These are phyloP conservation scores for Macaria notata DNA, from an alignment of 2,888 invertebrate genomes.

Conservation along the genomic window DNA sequence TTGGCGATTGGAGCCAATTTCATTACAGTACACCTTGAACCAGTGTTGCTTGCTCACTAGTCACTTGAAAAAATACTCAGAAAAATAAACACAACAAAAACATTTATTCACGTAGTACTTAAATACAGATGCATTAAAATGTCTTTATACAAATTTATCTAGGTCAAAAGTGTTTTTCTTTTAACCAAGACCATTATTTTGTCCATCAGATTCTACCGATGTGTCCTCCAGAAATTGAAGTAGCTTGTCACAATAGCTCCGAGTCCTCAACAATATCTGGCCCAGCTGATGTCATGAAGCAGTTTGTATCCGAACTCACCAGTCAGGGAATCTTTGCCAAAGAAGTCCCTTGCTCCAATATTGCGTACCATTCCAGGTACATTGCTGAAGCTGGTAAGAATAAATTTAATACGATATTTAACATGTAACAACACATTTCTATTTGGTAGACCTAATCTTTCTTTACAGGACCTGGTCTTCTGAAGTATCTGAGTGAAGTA, in stretches of 20 bases:
- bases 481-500: slow-evolving; percentile 81
- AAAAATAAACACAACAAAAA: no score
- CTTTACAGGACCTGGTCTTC: slow-evolving; percentile 59
- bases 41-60: no score
- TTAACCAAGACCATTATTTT: slow-evolving; percentile 16
- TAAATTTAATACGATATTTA: no score
- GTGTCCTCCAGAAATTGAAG: slow-evolving; percentile 84
- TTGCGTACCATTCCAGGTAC: slow-evolving; percentile 93
- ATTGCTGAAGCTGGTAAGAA: slow-evolving; percentile 82
- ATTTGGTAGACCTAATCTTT: no score
- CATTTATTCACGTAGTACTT: no score
- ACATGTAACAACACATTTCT: no score
- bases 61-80: no score
- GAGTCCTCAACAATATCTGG: slow-evolving; percentile 91
- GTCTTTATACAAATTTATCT: no score
- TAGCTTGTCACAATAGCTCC: slow-evolving; percentile 90
- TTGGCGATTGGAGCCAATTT: no score
- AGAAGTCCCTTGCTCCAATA: slow-evolving; percentile 85
- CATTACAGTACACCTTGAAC: no score
- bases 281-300: slow-evolving; percentile 83
- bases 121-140: no score
- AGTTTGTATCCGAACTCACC: slow-evolving; percentile 75
- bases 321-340: slow-evolving; percentile 56
- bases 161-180: background rate
- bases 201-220: slow-evolving; percentile 35